phyloP scores from a whole-genome alignment of 1,140 invertebrate species.

The Neotoxoptera formosana region DNA sequence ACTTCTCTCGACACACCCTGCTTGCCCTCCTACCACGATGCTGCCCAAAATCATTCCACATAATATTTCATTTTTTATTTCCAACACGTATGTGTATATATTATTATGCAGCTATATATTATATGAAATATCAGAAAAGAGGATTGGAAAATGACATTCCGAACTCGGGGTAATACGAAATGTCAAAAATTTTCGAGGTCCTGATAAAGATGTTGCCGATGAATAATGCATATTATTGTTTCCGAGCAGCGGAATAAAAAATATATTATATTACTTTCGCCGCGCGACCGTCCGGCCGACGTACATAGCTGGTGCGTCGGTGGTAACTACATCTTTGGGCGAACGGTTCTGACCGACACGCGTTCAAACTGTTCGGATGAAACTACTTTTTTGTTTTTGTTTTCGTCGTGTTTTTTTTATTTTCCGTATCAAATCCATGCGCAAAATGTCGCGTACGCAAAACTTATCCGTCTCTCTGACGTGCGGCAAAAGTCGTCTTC shows the following conservation, averaged over 20 bases:
- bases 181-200: background rate
- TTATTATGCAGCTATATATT: too few relatives aligned
- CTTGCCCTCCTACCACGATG: too few relatives aligned
- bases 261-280: background rate
- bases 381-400: background rate
- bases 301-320: background rate
- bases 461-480: background rate
- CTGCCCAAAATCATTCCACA: background rate
- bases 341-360: background rate
- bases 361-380: background rate
- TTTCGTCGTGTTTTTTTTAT: too few relatives aligned
- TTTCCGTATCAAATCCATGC: too few relatives aligned
- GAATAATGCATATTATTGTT: slow-evolving; percentile 37
- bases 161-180: background rate
- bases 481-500: background rate
- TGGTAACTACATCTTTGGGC: background rate
- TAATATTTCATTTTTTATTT: background rate
- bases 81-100: background rate
- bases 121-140: background rate
- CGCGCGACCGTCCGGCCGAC: background rate
- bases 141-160: background rate
- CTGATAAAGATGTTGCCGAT: background rate
- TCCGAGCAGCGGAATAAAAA: background rate
- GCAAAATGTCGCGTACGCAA: background rate
- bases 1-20: background rate